phyloP scores from a whole-genome alignment of 37 sponge, comb jelly and placozoan species.

The Chondrilla cf. caribensis region DNA sequence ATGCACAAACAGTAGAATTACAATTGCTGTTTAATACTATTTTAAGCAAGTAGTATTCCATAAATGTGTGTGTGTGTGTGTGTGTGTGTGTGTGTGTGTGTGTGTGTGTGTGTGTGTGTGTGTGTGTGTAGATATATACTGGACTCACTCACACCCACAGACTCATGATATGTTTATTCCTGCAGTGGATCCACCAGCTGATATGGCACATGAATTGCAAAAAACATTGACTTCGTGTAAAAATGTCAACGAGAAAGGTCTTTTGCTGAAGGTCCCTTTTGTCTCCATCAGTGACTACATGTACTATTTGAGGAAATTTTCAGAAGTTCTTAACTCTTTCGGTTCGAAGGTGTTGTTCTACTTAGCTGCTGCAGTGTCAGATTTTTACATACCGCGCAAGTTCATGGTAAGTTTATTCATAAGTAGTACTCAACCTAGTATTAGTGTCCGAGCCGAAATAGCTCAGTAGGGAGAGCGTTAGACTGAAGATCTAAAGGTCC shows the following conservation, averaged over 20 bases:
- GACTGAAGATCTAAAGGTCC: conserved; percentile 53
- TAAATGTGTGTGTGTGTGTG: conserved; percentile 14
- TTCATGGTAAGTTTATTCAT: conserved; percentile 55
- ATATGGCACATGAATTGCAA: no score
- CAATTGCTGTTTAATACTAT: background rate
- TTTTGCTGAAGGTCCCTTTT: conserved; percentile 50
- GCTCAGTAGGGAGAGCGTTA: conserved; percentile 48
- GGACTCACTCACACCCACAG: no score
- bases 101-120: background rate
- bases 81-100: background rate
- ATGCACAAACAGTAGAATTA: background rate
- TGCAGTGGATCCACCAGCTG: background rate
- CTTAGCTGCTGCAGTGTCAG: conserved; percentile 96
- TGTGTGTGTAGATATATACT: background rate
- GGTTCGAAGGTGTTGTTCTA: conserved; percentile 65
- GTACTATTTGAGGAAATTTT: conserved; percentile 64
- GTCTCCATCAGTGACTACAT: conserved; percentile 81
- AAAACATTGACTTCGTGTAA: background rate
- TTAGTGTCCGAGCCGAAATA: conserved; percentile 16
- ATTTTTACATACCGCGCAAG: conserved; percentile 76
- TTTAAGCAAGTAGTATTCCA: no score
- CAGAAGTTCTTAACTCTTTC: conserved; percentile 35
- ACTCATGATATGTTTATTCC: background rate
- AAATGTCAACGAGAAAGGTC: background rate
- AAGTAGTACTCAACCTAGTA: background rate